phyloP scores from a whole-genome alignment of 1,140 invertebrate genomes.

The Cardiocondyla obscurior region DNA sequence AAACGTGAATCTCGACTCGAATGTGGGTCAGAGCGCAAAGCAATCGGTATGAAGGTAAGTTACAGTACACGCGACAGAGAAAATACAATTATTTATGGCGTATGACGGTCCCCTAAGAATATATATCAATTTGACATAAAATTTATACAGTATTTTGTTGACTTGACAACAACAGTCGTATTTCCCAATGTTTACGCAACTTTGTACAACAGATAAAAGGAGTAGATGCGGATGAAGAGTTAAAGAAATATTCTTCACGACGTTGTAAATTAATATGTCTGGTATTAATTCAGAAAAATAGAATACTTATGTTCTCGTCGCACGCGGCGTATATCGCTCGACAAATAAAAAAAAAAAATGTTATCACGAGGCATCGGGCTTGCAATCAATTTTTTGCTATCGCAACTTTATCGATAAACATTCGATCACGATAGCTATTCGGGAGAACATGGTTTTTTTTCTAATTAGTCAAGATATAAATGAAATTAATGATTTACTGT shows the following conservation, averaged over 20 bases:
- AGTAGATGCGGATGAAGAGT: background rate
- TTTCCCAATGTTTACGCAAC: background rate
- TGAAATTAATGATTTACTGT: background rate
- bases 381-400: constrained; percentile 26
- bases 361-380: background rate
- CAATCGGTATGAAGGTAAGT: constrained; percentile 45
- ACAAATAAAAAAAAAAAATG: constrained; percentile 5
- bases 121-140: background rate
- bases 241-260: no score
- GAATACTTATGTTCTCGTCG: background rate
- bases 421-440: background rate
- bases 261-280: background rate
- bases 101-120: background rate
- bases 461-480: background rate
- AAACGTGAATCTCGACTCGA: constrained; percentile 38
- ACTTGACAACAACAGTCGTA: background rate
- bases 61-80: constrained; percentile 12
- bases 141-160: background rate
- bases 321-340: background rate
- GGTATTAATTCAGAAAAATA: background rate
- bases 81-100: constrained; percentile 24
- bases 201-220: background rate
- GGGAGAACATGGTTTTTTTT: background rate
- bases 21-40: constrained; percentile 52
- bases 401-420: constrained; percentile 17